Evolutionary conservation across 2,113 vertebrate species (phyloP), one percentile per base, ranked within the genome.

Genomic region (Pardalotus punctatus): DNA sequence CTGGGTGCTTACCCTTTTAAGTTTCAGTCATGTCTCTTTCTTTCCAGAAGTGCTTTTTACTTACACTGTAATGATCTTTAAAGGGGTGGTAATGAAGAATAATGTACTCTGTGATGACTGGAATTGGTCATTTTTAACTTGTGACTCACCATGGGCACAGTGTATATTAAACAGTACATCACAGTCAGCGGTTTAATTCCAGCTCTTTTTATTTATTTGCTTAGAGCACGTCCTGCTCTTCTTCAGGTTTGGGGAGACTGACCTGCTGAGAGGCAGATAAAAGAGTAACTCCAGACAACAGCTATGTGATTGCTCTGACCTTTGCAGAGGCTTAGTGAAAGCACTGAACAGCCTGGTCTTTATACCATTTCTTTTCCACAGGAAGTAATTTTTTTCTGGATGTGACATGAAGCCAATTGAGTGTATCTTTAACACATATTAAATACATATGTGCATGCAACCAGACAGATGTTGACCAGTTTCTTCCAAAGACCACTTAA

Each of bases 31-130:
- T 50, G 23, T 48, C 24, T 62, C 48, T 90, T 70, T 91, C 48
- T 64, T 94, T 90, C 40, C 60, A 62, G 67, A 91, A 88, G 33
- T 66, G 43, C 60, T 81, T 88, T 90, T 84, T 74, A 81, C 60
- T 93, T 77, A 38, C 17, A 62, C 31, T 40, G 22, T 74, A 86
- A 88, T 70, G 57, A 83, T 78, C 72, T 96, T 89, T 73, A 96
- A 92, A 76, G 62, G 73, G 42, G 23, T 86, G 65, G 28, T 70
- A 91, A 82, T 85, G 84, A 93, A 90, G 85, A 91, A 81, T 91
- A 87, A 91, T 74, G 43, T 56, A 86, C 42, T 80, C 14, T 14
- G 17, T 14, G 54, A 80, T 76, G n/a, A 73, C 42, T 48, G 27
- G 67, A 95, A 88, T n/a, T n/a, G 57, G 86, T 84, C 71, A 90